phyloP scores from a whole-genome alignment of 2,113 vertebrate species.

The Dolichotis patagonum region DNA sequence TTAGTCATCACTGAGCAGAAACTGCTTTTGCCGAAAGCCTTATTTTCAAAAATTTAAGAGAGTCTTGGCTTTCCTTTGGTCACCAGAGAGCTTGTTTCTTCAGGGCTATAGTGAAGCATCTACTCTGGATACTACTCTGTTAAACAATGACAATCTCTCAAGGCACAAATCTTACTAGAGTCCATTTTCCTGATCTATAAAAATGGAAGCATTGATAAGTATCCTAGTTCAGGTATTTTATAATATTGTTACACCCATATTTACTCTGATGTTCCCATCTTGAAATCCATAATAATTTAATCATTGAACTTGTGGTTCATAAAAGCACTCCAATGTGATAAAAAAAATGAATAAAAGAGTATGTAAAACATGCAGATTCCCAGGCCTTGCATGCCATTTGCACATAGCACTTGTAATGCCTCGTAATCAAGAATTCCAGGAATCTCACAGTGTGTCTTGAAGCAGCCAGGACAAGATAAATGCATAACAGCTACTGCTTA shows the following conservation, averaged over 20 bases:
- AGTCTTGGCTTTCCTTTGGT: background rate
- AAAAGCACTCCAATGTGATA: background rate
- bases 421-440: background rate
- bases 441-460: background rate
- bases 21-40: slow-evolving; percentile 62
- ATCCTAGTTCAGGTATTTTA: background rate
- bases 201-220: background rate
- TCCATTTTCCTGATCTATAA: background rate
- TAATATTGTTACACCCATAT: background rate
- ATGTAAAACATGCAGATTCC: background rate
- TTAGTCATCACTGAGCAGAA: slow-evolving; percentile 56
- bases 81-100: background rate
- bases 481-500: background rate
- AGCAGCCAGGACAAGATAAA: background rate
- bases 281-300: background rate
- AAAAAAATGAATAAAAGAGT: background rate
- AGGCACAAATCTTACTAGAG: background rate
- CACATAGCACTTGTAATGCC: background rate
- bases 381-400: background rate
- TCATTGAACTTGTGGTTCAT: background rate
- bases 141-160: background rate
- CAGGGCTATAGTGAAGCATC: background rate
- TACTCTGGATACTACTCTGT: background rate
- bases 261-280: background rate
- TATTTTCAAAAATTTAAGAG: slow-evolving; percentile 55